Evolutionary conservation across 2,113 vertebrate genomes (phyloP), one percentile per base, ranked within the genome.

Genomic region (Hyperopisus bebe): DNA sequence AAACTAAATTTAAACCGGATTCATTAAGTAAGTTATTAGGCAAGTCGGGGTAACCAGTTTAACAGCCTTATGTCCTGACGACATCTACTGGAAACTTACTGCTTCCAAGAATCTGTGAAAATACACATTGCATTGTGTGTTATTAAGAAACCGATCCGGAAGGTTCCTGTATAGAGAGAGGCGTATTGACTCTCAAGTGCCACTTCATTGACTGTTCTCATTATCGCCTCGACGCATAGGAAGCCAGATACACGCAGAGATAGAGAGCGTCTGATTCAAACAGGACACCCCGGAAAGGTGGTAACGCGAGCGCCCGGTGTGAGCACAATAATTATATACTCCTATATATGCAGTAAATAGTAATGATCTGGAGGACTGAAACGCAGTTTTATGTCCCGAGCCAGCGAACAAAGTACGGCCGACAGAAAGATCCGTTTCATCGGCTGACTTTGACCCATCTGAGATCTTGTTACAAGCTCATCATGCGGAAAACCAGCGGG

Each of bases 81-180:
- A 39, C 48, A 21, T 19, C 27, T 9, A 55, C 31, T 44, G 53
- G 53, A 88, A 88, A 55, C 53, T 62, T 55, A 46, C 44, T 66
- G 87, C 31, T 55, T 44, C 66, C 87, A 88, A 62, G 53, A 88
- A 39, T 9, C 87, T 44, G 55, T 88, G 87, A 88, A 88, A 88
- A 88, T 88, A 88, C 21, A 62, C 35, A 15, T n/a, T 44, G 39
- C 51, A 88, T 62, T 66, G 86, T 62, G 39, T 62, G 39, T 88
- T 88, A 88, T 62, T 88, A 35, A 58, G 21, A 88, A 39, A 88
- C 21, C 31, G 42, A 66, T 88, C 21, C 21, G 39, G 19, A 46
- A 46, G 55, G 24, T 19, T 88, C 42, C 87, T 88, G 35, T 4
- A 24, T 55, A 1, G 39, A 66, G 55, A 88, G 86, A 39, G 35